A percentile compares a stretch with the other conserved stretches of the same genome.
Evolutionary conservation across 2,888 invertebrate species (phyloP).

Genomic region (Chirona hameri): DNA sequence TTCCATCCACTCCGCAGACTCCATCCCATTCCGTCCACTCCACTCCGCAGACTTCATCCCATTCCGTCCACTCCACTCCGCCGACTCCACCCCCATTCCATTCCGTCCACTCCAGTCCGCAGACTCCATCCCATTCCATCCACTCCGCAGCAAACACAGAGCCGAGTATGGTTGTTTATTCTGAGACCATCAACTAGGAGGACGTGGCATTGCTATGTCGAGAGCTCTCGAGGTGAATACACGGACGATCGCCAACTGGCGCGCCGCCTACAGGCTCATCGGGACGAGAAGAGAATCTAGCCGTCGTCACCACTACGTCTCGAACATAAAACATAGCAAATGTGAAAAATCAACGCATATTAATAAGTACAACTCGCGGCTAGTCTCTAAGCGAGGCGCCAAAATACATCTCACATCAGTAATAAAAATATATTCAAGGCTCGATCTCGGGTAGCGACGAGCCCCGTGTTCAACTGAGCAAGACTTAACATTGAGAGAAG

Average conservation of each 20-base stretch:
- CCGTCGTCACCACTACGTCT: background rate
- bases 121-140: background rate
- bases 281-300: background rate
- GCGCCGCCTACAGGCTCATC: background rate
- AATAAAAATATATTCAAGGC: conserved; percentile 5
- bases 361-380: conserved; percentile 12
- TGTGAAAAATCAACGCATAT: conserved; percentile 23
- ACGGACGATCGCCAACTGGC: background rate
- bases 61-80: too few species aligned
- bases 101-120: too few species aligned
- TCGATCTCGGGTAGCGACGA: background rate
- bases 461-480: background rate
- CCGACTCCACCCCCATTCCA: too few species aligned
- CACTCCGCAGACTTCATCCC: background rate
- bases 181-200: conserved; percentile 4
- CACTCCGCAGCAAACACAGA: background rate
- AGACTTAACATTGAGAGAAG: conserved; percentile 5
- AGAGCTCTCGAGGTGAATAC: background rate
- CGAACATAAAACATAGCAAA: conserved; percentile 6
- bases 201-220: background rate
- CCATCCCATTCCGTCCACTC: background rate
- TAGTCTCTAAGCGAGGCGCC: background rate
- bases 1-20: background rate
- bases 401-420: background rate
- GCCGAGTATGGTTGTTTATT: background rate